Percentiles rank a stretch among this genome's conserved stretches.
Evolutionary conservation across 2,888 invertebrate genomes (phyloP).

Genomic region (Euclidia mi): DNA sequence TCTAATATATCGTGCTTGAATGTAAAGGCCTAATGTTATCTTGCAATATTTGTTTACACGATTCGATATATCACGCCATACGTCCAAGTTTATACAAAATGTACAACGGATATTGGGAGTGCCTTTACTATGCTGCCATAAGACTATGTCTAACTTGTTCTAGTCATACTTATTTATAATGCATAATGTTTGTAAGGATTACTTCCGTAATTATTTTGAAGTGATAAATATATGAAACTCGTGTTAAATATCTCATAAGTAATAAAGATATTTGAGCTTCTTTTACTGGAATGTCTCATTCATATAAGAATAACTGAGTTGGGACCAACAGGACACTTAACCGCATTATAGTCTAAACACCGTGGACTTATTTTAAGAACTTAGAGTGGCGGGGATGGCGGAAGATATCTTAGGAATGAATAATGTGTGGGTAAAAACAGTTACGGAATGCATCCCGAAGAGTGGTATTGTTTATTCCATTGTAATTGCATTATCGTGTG

Average conservation of each 20-base stretch:
- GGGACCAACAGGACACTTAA: constrained; percentile 57
- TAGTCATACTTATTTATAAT: constrained; percentile 71
- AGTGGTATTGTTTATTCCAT: constrained; percentile 77
- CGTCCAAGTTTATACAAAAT: constrained; percentile 7
- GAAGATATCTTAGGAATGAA: constrained; percentile 28
- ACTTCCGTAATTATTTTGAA: constrained; percentile 58
- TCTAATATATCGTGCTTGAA: no score
- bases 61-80: constrained; percentile 1
- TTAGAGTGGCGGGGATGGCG: constrained; percentile 15
- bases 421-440: constrained; percentile 43
- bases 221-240: constrained; percentile 21
- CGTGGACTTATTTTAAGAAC: constrained; percentile 49
- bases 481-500: constrained; percentile 78
- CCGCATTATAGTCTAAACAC: constrained; percentile 46
- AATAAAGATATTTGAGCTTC: constrained; percentile 19
- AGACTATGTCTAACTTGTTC: constrained; percentile 65
- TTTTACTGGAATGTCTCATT: constrained; percentile 33
- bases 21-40: no score
- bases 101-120: neutral
- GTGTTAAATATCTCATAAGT: constrained; percentile 18
- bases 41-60: no score
- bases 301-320: constrained; percentile 36
- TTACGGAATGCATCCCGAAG: constrained; percentile 64
- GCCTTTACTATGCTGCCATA: constrained; percentile 59
- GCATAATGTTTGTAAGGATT: constrained; percentile 55